Conservation (phyloP, 2,888 invertebrate genomes). For the Phragmatobia fuliginosa region DNA sequence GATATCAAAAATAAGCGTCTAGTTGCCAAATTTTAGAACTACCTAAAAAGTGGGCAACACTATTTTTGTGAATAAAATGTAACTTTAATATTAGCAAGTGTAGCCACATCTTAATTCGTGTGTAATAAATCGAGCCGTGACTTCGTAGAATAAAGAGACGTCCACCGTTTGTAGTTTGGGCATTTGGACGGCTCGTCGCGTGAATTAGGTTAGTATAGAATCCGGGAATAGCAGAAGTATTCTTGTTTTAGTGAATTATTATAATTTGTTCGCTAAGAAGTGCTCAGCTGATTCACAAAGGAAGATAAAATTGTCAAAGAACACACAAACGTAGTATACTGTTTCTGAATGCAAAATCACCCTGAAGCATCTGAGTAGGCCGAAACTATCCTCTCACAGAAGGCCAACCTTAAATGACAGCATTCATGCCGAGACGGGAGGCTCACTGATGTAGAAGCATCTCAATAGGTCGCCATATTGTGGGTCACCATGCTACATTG, state of each 20-base stretch:
- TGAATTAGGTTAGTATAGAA: background rate
- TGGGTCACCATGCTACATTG: too few relatives aligned
- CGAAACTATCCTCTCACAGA: too few relatives aligned
- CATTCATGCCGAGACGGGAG: too few relatives aligned
- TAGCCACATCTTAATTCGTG: background rate
- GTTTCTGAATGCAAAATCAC: too few relatives aligned
- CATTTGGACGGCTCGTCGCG: background rate
- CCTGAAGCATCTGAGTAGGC: too few relatives aligned
- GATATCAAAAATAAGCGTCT: too few relatives aligned
- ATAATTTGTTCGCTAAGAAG: background rate
- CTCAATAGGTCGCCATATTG: too few relatives aligned
- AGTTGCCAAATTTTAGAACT: background rate
- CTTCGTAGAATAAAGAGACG: conserved; percentile 7
- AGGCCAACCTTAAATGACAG: too few relatives aligned
- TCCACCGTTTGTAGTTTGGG: background rate
- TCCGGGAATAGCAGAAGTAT: background rate
- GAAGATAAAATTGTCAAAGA: background rate
- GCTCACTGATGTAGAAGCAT: too few relatives aligned
- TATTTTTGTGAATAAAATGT: background rate
- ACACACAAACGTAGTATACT: too few relatives aligned
- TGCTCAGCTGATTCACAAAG: background rate
- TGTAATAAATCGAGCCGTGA: background rate
- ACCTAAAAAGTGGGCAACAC: too few relatives aligned
- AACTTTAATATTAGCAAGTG: background rate
- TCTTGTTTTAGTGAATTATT: background rate